Conservation (phyloP, 2,888 invertebrate species). For the Campoletis raptor region DNA sequence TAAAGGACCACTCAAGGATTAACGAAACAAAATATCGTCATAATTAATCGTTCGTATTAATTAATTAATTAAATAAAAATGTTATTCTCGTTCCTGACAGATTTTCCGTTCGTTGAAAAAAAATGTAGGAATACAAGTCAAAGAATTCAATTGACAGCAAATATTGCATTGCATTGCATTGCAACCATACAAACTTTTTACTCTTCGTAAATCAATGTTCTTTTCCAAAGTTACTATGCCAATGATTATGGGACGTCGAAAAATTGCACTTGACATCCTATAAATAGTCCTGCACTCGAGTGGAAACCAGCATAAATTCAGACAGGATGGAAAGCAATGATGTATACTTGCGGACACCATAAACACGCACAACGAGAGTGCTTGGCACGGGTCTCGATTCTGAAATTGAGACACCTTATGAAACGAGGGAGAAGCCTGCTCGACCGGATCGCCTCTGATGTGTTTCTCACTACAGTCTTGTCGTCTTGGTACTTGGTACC, state of each 20-base stretch:
- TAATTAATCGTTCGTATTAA: neutral
- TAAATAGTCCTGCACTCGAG: neutral
- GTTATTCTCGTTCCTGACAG: no score
- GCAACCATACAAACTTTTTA: neutral
- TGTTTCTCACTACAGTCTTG: slow-evolving; percentile 29
- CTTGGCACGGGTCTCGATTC: slow-evolving; percentile 57
- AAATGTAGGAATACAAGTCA: no score
- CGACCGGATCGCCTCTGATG: slow-evolving; percentile 64
- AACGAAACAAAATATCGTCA: neutral
- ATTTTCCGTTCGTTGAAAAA: no score
- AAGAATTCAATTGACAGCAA: no score
- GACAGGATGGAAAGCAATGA: slow-evolving; percentile 49
- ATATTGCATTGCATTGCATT: no score
- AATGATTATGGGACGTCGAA: slow-evolving; percentile 4
- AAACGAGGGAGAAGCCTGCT: slow-evolving; percentile 68
- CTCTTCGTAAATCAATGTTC: neutral
- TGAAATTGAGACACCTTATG: slow-evolving; percentile 70
- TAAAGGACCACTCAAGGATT: no score
- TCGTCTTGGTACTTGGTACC: slow-evolving; percentile 25
- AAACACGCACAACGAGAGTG: slow-evolving; percentile 33
- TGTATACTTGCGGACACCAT: slow-evolving; percentile 28
- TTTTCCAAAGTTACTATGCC: neutral
- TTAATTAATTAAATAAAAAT: neutral
- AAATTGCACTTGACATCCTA: slow-evolving; percentile 13
- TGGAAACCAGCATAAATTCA: slow-evolving; percentile 24